These are phyloP conservation scores for Brevipalpus yothersi DNA, from an alignment of 1,140 invertebrate genomes.

Conservation along the genomic window DNA sequence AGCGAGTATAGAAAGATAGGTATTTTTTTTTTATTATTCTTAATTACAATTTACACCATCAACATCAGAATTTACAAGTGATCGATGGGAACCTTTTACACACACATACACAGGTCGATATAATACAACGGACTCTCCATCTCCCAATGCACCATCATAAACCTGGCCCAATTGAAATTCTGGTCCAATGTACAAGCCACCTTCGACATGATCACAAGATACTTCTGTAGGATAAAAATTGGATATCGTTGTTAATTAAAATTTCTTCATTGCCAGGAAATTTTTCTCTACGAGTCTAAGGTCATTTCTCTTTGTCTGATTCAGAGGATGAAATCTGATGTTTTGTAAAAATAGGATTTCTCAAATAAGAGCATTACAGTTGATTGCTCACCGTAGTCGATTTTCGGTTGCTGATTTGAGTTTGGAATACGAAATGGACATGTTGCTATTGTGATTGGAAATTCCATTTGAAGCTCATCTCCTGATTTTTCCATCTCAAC, in stretches of 20 bases:
- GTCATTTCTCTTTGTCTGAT: background rate
- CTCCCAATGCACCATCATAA: slow-evolving; percentile 36
- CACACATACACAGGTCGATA: slow-evolving; percentile 40
- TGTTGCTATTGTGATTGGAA: slow-evolving; percentile 55
- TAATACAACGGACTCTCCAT: slow-evolving; percentile 25
- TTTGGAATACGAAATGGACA: slow-evolving; percentile 52
- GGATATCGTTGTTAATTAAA: too few species aligned
- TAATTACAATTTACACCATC: too few species aligned
- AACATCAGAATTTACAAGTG: background rate
- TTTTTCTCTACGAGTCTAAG: too few species aligned
- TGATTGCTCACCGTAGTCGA: slow-evolving; percentile 39
- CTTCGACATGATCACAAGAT: slow-evolving; percentile 43
- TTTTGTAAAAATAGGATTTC: background rate
- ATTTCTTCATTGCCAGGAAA: too few species aligned
- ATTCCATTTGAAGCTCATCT: slow-evolving; percentile 45
- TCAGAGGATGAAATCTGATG: background rate
- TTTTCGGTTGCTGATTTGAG: slow-evolving; percentile 31
- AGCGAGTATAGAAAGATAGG: too few species aligned
- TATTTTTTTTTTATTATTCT: too few species aligned
- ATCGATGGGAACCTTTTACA: slow-evolving; percentile 16
- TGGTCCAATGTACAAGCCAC: slow-evolving; percentile 50
- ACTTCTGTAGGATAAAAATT: slow-evolving; percentile 27
- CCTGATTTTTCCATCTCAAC: slow-evolving; percentile 41
- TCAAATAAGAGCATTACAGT: background rate
- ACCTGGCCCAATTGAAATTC: slow-evolving; percentile 57